phyloP scores from a whole-genome alignment of 2,113 vertebrate species.

The Panthera tigris region DNA sequence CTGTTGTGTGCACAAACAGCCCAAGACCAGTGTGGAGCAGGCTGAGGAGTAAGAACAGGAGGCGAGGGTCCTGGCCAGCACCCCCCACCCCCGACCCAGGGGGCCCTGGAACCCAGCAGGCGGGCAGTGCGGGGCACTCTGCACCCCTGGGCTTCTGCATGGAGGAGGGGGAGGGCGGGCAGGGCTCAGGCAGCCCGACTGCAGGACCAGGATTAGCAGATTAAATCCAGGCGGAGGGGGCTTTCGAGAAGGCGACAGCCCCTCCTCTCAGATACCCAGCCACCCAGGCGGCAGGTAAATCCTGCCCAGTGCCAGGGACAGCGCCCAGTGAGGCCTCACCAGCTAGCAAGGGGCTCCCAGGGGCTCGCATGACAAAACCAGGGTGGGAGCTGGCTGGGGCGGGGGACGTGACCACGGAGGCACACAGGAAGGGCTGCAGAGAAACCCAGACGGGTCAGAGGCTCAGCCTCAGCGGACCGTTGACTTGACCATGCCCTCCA shows the following conservation, averaged over 20 bases:
- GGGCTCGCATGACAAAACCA: not conserved
- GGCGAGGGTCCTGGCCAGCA: not conserved
- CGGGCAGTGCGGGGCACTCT: fast-evolving
- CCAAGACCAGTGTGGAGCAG: not conserved
- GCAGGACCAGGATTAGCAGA: not conserved
- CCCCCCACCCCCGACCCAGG: fast-evolving
- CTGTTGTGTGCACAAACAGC: not conserved
- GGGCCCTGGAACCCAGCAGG: not conserved
- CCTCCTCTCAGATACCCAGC: not conserved
- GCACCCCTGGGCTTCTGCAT: too few relatives aligned
- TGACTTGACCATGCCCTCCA: not conserved
- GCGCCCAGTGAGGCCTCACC: not conserved
- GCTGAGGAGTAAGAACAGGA: not conserved
- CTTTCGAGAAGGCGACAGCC: not conserved
- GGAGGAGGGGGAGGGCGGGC: fast-evolving
- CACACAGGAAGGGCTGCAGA: fast-evolving
- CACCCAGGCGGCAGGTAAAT: not conserved
- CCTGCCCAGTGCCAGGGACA: too few relatives aligned
- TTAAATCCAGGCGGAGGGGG: not conserved
- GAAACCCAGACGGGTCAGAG: not conserved
- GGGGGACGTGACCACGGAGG: not conserved
- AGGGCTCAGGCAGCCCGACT: not conserved
- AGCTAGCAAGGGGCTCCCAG: not conserved
- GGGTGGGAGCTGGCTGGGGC: not conserved
- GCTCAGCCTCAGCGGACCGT: not conserved